These are phyloP conservation scores for Potamarius usumacintae DNA, from an alignment of 2,113 vertebrate species.

Conservation along the genomic window DNA sequence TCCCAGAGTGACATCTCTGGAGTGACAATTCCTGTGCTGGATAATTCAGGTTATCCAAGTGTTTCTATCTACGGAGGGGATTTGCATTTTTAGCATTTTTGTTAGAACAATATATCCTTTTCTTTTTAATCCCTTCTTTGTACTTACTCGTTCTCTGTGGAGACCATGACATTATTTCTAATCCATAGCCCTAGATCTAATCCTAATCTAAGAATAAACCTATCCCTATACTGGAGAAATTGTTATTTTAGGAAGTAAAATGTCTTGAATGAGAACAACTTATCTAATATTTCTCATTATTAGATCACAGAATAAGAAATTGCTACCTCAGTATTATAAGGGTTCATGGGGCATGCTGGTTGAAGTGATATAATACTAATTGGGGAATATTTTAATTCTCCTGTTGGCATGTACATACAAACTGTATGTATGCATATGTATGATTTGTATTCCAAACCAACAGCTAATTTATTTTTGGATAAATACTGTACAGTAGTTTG, in stretches of 20 bases:
- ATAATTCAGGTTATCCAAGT: constrained; percentile 42
- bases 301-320: background rate
- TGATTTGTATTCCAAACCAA: no score
- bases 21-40: constrained; percentile 45
- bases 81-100: constrained; percentile 13
- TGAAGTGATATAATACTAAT: no score
- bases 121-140: background rate
- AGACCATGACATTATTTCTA: background rate
- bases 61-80: constrained; percentile 50
- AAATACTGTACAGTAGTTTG: no score
- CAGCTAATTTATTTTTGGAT: no score
- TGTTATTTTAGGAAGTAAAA: background rate
- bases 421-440: no score
- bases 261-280: background rate
- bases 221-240: background rate
- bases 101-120: constrained; percentile 31
- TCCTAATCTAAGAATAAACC: background rate
- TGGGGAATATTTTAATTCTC: no score
- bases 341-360: no score
- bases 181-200: background rate
- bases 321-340: background rate
- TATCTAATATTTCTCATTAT: background rate
- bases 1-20: constrained; percentile 55
- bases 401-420: no score
- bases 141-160: background rate